A percentile compares a stretch with the other conserved stretches of the same genome.
phyloP scores from a whole-genome alignment of 2,797 vertebrate species.

The Rhabdomys pumilio region DNA sequence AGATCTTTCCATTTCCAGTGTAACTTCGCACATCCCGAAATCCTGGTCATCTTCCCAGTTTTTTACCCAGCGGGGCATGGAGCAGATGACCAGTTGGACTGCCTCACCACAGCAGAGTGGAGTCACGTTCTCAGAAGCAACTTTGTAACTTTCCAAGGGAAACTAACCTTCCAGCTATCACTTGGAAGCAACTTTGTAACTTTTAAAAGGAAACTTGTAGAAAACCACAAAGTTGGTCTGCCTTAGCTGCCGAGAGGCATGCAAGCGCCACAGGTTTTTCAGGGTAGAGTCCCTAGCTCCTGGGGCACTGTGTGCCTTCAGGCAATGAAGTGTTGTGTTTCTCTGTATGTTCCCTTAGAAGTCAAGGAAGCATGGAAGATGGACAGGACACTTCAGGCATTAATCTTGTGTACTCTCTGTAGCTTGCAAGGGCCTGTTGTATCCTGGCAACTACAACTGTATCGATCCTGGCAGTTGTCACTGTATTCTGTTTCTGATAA shows the following conservation, averaged over 20 bases:
- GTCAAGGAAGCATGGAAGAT: not conserved
- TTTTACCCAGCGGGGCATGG: not conserved
- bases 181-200: not conserved
- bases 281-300: not conserved
- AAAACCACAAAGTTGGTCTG: not conserved
- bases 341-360: not conserved
- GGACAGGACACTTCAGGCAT: not conserved
- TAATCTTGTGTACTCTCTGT: not conserved
- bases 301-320: not conserved
- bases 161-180: not conserved
- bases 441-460: not conserved
- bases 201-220: not conserved
- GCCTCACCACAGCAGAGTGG: not conserved
- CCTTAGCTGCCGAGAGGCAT: not conserved
- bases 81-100: accelerated
- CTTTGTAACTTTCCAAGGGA: not conserved
- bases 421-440: not conserved
- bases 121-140: not conserved
- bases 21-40: not conserved
- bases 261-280: accelerated
- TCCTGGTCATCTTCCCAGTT: not conserved
- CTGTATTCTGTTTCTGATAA: not conserved
- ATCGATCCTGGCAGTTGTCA: not conserved
- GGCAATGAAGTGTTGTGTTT: not conserved
- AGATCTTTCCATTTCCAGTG: not conserved